These are phyloP conservation scores for Hozukius guyotensis DNA, from an alignment of 2,797 vertebrate species.

Conservation along the genomic window DNA sequence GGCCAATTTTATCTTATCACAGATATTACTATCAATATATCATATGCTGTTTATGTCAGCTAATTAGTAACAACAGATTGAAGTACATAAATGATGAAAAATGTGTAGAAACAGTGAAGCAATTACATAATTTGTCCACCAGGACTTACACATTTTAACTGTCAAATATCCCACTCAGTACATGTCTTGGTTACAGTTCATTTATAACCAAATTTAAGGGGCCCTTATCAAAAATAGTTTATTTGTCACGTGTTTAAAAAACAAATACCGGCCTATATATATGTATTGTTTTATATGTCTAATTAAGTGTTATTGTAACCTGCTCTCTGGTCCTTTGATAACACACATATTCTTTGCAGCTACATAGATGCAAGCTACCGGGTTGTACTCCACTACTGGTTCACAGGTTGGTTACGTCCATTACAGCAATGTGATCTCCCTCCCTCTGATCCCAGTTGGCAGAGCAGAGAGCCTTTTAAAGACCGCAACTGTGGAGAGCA, in stretches of 20 bases:
- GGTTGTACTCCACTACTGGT: slow-evolving; percentile 41
- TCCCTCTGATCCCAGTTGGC: slow-evolving; percentile 72
- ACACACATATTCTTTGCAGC: neutral
- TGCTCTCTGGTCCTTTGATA: neutral
- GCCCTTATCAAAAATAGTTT: rapidly evolving
- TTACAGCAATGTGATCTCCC: slow-evolving; percentile 65
- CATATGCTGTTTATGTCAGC: neutral
- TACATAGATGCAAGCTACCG: neutral
- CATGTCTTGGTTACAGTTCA: neutral
- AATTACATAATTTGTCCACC: neutral
- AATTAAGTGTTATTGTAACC: slow-evolving; percentile 5
- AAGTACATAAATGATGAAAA: neutral
- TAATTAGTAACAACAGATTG: neutral
- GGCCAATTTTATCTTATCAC: neutral
- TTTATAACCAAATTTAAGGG: neutral
- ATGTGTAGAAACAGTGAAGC: neutral
- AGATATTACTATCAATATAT: neutral
- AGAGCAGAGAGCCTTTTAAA: slow-evolving; percentile 75
- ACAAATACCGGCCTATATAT: neutral
- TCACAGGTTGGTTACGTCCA: slow-evolving; percentile 67
- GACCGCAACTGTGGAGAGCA: slow-evolving; percentile 78
- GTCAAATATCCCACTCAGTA: neutral
- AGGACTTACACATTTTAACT: neutral
- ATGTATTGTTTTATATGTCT: too few species aligned
- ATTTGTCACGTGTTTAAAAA: neutral